Conservation (phyloP, 2,113 vertebrate genomes). For the Galemys pyrenaicus region DNA sequence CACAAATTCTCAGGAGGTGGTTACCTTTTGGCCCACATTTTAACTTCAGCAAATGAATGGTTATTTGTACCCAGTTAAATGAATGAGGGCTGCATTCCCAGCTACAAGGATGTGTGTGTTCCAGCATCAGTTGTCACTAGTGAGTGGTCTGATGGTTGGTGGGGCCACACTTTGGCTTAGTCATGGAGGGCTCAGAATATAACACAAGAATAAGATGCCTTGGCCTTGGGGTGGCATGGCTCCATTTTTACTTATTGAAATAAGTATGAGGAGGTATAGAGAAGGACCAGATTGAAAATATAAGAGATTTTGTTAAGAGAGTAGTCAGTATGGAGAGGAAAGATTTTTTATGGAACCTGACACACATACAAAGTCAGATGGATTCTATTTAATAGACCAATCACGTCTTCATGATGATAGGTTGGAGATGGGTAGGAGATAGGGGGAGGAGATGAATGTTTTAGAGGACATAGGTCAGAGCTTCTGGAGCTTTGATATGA, state of each 20-base stretch:
- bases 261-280: background rate
- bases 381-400: background rate
- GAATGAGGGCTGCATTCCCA: background rate
- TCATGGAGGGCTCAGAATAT: background rate
- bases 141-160: background rate
- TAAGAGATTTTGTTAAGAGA: background rate
- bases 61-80: background rate
- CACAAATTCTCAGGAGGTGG: background rate
- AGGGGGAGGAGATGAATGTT: background rate
- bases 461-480: background rate
- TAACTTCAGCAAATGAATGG: background rate
- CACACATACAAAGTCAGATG: background rate
- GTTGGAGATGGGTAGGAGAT: background rate
- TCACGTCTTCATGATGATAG: background rate
- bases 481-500: background rate
- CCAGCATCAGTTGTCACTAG: background rate
- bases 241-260: background rate
- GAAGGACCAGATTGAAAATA: background rate
- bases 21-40: background rate
- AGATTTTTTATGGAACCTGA: background rate
- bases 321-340: background rate
- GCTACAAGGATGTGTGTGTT: background rate
- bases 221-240: background rate
- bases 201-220: background rate
- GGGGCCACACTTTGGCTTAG: background rate